Base-by-base conservation (phyloP, 1,140 invertebrate genomes). In the Calephelis nemesis region DNA sequence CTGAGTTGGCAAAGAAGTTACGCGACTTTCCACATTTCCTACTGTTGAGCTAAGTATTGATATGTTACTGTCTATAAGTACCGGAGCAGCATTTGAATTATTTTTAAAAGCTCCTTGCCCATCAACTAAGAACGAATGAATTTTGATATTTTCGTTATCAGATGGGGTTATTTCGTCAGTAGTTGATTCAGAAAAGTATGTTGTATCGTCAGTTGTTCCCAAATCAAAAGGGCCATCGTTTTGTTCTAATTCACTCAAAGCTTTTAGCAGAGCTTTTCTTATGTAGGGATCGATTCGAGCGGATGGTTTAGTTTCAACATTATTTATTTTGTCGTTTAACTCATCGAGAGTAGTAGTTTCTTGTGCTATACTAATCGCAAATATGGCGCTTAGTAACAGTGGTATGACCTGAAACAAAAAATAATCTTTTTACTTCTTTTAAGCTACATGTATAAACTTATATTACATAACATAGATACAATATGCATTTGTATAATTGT, bases 21-120 rank as follows among this genome's bases (percentile, higher is more conserved):
- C 81, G 74, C 90, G 83, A 70, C 88, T 92, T 76, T 88, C 87
- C 30, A 90, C 90, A 76, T 90, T 92, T 15, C 87, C 90, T 42
- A 78, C 75, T n/a, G 90, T 90, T 13, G 88, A 82, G 62, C 82
- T 89, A 49, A 88, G 63, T 65, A 90, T 90, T 42, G 89, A 91
- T 74, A 91, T 86, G 63, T 90, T 91, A 47, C 79, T 82, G 10
- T 90, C 85, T 42, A 90, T 76, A 30, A 85, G 40, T 11, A 77
- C 84, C 12, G 88, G 89, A 58, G 75, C 73, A 8, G 73, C 69
- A 63, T 84, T 79, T 8, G 78, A 81, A 15, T 71, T 79, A 65
- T 88, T 91, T 54, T 74, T 74, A 71, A 93, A 91, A 11, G 87
- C 90, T 54, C 82, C 79, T 74, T 91, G 91, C 13, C 88, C 89